phyloP scores from a whole-genome alignment of 1,140 invertebrate genomes.

The Littorina saxatilis region DNA sequence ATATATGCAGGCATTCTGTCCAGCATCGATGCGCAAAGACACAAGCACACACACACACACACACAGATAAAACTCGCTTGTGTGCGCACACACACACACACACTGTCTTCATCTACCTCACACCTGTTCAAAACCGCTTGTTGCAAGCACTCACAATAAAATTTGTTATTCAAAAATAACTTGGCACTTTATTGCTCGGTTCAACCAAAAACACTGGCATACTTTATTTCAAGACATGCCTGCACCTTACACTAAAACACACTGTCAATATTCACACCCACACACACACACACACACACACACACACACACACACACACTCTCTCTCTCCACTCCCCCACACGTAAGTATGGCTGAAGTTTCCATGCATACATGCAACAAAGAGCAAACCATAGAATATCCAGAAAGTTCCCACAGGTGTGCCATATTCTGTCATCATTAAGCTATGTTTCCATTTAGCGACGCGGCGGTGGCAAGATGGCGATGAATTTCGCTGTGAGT shows the following conservation, averaged over 20 bases:
- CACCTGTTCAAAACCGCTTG: neutral
- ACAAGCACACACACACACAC: constrained; percentile 4
- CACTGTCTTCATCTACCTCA: neutral
- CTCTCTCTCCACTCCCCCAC: neutral
- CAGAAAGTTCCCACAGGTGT: too few relatives aligned
- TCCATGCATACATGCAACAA: too few relatives aligned
- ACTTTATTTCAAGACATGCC: too few relatives aligned
- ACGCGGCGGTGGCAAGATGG: too few relatives aligned
- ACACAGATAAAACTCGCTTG: neutral
- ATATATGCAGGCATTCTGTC: too few relatives aligned
- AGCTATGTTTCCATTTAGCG: too few relatives aligned
- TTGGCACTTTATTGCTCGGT: constrained; percentile 24
- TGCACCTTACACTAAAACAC: neutral
- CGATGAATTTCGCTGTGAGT: too few relatives aligned
- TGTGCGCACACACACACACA: constrained; percentile 3
- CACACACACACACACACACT: neutral
- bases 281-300: neutral
- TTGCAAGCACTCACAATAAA: neutral
- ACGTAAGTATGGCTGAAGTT: too few relatives aligned
- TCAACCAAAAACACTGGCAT: neutral
- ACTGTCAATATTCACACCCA: neutral
- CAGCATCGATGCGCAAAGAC: neutral
- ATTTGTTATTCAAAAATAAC: constrained; percentile 7
- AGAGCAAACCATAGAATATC: too few relatives aligned
- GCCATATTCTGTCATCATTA: too few relatives aligned